Percentiles rank a stretch among this genome's conserved stretches.
phyloP scores from a whole-genome alignment of 2,797 vertebrate species.

The Myioborus miniatus region DNA sequence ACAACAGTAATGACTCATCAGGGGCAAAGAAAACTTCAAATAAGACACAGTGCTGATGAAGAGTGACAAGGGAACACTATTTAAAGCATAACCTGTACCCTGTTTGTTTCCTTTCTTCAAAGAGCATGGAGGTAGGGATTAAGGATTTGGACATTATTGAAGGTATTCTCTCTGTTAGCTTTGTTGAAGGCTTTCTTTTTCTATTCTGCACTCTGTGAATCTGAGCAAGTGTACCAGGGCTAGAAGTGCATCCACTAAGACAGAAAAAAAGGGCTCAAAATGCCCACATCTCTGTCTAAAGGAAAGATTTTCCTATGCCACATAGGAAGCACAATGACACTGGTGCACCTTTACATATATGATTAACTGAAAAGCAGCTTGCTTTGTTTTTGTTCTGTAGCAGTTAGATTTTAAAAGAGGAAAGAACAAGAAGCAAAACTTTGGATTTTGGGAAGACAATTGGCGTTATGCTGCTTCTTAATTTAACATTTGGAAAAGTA shows the following conservation, averaged over 20 bases:
- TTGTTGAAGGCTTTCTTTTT: neutral
- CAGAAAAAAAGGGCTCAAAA: neutral
- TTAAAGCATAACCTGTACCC: neutral
- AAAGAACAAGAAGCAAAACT: neutral
- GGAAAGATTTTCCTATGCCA: neutral
- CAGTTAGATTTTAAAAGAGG: neutral
- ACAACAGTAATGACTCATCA: neutral
- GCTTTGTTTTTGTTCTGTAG: neutral
- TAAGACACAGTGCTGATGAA: neutral
- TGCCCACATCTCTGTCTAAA: neutral
- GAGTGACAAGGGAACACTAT: neutral
- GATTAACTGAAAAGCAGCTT: neutral
- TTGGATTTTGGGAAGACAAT: neutral
- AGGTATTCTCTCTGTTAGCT: neutral
- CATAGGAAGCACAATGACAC: rapidly evolving
- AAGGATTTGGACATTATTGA: neutral
- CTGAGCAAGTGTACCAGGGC: neutral
- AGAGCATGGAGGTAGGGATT: neutral
- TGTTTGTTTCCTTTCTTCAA: neutral
- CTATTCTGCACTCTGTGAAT: neutral
- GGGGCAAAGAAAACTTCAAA: neutral
- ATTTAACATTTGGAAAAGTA: neutral
- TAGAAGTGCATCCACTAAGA: neutral
- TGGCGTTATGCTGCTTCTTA: neutral
- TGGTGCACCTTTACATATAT: neutral